Conservation (phyloP, 1,140 invertebrate genomes). For the Drosophila guanche region DNA sequence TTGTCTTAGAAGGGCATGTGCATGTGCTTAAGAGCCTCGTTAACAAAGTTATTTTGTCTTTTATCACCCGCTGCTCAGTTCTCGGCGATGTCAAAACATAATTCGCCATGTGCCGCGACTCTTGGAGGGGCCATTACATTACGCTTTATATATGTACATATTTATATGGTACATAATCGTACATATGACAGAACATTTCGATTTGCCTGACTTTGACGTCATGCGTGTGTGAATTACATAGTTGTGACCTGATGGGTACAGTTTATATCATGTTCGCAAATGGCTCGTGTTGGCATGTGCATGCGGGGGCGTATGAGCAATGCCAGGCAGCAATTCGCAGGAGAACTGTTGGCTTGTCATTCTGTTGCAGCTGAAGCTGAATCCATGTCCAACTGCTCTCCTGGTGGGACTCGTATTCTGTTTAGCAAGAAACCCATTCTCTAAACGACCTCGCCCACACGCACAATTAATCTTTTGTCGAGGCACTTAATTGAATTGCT, state of each 20-base stretch:
- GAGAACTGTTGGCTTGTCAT: constrained; percentile 65
- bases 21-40: constrained; percentile 78
- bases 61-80: constrained; percentile 70
- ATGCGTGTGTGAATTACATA: constrained; percentile 56
- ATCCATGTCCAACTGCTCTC: neutral
- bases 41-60: constrained; percentile 83
- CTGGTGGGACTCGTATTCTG: no score
- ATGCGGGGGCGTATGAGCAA: constrained; percentile 62
- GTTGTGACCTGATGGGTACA: constrained; percentile 29
- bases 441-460: constrained; percentile 35
- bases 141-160: no score
- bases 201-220: constrained; percentile 54
- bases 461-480: constrained; percentile 77
- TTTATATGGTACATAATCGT: constrained; percentile 24
- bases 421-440: constrained; percentile 14
- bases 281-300: constrained; percentile 62
- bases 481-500: constrained; percentile 72
- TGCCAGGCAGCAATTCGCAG: constrained; percentile 23
- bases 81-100: constrained; percentile 65
- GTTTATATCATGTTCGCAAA: constrained; percentile 60
- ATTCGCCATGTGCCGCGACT: constrained; percentile 64
- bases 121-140: constrained; percentile 31
- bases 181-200: constrained; percentile 56
- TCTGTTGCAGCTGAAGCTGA: constrained; percentile 56
- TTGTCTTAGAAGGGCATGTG: constrained; percentile 40